Evolutionary conservation across 2,888 invertebrate genomes (phyloP).

Genomic region (Empis stercorea): DNA sequence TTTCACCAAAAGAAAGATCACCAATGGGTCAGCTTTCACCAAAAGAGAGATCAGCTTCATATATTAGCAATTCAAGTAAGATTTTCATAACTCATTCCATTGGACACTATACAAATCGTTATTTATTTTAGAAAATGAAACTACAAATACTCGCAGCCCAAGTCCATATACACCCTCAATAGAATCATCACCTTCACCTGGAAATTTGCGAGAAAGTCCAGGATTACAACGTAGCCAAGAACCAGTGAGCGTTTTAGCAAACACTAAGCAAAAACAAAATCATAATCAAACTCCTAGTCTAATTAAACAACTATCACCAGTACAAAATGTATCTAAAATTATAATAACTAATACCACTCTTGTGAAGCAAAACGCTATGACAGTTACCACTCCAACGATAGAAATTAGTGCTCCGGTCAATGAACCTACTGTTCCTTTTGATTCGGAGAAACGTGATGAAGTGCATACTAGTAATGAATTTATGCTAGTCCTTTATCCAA

Average conservation of each 20-base stretch:
- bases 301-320: conserved; percentile 8
- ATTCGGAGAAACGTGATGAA: conserved; percentile 29
- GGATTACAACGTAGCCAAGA: conserved; percentile 30
- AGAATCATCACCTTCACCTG: conserved; percentile 6
- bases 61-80: too few species aligned
- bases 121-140: neutral
- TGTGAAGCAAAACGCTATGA: conserved; percentile 5
- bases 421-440: conserved; percentile 14
- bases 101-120: too few species aligned
- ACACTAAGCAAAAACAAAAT: conserved; percentile 24
- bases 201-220: conserved; percentile 7
- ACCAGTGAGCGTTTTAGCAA: conserved; percentile 24
- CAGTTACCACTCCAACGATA: conserved; percentile 21
- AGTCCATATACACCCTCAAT: conserved; percentile 6
- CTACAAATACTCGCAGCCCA: neutral
- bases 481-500: conserved; percentile 61
- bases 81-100: too few species aligned
- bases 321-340: conserved; percentile 3
- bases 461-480: conserved; percentile 63
- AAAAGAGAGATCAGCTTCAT: too few species aligned
- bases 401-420: conserved; percentile 27
- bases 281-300: conserved; percentile 22
- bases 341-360: neutral
- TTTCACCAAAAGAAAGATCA: too few species aligned
- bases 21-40: too few species aligned